Base-by-base conservation (phyloP, 2,888 invertebrate species). In the Trissonchulus latispiculum region DNA sequence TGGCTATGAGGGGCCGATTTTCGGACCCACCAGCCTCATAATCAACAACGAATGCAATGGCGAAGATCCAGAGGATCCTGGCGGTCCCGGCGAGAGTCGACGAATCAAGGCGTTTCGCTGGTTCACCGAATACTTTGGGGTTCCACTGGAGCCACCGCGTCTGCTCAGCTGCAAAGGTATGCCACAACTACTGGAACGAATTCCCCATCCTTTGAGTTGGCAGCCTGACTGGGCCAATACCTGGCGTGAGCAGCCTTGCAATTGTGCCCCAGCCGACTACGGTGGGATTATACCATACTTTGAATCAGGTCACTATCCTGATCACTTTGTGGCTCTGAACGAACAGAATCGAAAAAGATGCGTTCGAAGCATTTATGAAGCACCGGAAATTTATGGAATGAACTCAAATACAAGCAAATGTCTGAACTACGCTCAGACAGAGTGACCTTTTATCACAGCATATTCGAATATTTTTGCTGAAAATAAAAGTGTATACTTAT, bases 91-190 rank as follows among this genome's bases (percentile, higher is more conserved):
- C 61, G 81, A 81, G 74, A 80, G 78, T 33, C 76, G 81, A 48
- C 76, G 81, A n/a, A 81, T 81, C 71, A 80, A 81, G 68, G 81
- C 81, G 1, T 82, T 81, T 75, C 79, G 79, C 73, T 81, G 80
- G 80, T 80, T 81, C 68, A 76, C 76, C 70, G 72, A 77, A 29
- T 79, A 82, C 62, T 80, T 81, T 71, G 77, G 77, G 32, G 79
- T 79, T n/a, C 76, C 77, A 2, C 73, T 75, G 2, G 62, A 80
- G 79, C 78, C 78, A 29, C 72, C 77, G 23, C 8, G 8, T 3
- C 28, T 48, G 36, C 48, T 73, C 23, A 29, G 33, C 2, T 73
- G 73, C 77, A 15, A 73, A 80, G 80, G 78, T n/a, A 81, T 81
- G 81, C 73, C 78, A 3, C 78, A 78, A 67, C 74, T 74, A 18